Evolutionary conservation across 2,888 invertebrate genomes (phyloP).

Genomic region (Glaucopsyche alexis): DNA sequence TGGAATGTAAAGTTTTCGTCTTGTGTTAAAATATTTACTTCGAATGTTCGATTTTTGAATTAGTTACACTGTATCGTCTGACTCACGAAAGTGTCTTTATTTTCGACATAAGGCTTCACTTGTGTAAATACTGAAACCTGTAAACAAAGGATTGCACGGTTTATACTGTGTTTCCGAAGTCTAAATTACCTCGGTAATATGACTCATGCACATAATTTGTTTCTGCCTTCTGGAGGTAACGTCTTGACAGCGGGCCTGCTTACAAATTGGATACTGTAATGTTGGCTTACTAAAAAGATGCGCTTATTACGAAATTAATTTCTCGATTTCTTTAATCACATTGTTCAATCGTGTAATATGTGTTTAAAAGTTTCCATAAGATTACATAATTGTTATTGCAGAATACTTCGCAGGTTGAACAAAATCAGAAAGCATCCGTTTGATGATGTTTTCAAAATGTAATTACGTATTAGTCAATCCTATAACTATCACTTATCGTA

Average conservation of each 20-base stretch:
- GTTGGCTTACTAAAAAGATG: constrained; percentile 22
- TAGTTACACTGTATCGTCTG: constrained; percentile 46
- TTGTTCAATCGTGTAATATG: constrained; percentile 25
- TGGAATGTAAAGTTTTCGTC: constrained; percentile 63
- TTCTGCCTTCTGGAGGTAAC: constrained; percentile 49
- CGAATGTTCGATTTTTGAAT: constrained; percentile 46
- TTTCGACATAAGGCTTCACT: constrained; percentile 47
- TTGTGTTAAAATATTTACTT: constrained; percentile 37
- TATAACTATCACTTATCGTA: no score
- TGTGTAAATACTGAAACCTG: constrained; percentile 63
- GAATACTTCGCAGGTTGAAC: background rate
- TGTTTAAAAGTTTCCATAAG: constrained; percentile 19
- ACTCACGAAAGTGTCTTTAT: constrained; percentile 22
- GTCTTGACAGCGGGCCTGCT: constrained; percentile 40
- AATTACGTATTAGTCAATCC: no score
- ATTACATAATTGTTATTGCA: constrained; percentile 16
- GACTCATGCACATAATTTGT: constrained; percentile 49
- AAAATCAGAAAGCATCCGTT: background rate
- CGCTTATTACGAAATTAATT: constrained; percentile 5
- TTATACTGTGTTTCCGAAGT: constrained; percentile 57
- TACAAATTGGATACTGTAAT: constrained; percentile 26
- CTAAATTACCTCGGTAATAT: constrained; percentile 55
- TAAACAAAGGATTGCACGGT: constrained; percentile 54
- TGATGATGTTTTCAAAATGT: no score
- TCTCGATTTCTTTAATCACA: constrained; percentile 16